Conservation (phyloP, 2,113 vertebrate species). For the Kryptolebias marmoratus region DNA sequence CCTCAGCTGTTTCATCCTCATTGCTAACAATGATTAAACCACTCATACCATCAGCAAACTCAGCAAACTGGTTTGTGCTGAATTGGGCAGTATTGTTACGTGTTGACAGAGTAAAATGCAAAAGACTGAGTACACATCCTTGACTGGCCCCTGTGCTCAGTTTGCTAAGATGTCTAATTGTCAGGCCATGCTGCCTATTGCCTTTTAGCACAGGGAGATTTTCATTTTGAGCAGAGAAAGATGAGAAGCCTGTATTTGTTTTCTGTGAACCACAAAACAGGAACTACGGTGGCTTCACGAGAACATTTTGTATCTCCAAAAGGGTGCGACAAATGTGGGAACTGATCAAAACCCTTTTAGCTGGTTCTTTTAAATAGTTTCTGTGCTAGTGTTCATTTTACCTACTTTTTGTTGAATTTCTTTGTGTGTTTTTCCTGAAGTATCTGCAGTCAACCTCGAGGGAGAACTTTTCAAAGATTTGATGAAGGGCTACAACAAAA, state of each 20-base stretch:
- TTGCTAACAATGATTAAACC: background rate
- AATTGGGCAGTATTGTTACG: background rate
- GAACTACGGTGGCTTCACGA: too few relatives aligned
- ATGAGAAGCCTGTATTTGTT: background rate
- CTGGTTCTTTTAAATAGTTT: too few relatives aligned
- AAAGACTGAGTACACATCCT: background rate
- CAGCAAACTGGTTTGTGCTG: too few relatives aligned
- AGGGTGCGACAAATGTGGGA: background rate
- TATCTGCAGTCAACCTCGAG: conserved; percentile 86
- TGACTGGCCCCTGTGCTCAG: background rate
- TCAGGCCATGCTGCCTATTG: background rate
- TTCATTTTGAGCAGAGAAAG: too few relatives aligned
- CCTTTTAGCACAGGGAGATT: background rate
- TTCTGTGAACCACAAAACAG: background rate
- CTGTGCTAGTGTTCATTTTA: too few relatives aligned
- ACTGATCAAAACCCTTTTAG: too few relatives aligned
- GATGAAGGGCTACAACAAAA: conserved; percentile 88
- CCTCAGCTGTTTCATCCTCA: background rate
- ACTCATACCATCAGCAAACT: background rate
- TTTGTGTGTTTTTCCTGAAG: conserved; percentile 21
- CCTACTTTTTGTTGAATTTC: background rate
- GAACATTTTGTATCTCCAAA: too few relatives aligned
- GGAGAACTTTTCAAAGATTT: conserved; percentile 87
- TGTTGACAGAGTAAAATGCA: background rate
- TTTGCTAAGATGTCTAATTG: background rate